Base-by-base conservation (phyloP, 2,797 vertebrate genomes). In the Tinamus major region DNA sequence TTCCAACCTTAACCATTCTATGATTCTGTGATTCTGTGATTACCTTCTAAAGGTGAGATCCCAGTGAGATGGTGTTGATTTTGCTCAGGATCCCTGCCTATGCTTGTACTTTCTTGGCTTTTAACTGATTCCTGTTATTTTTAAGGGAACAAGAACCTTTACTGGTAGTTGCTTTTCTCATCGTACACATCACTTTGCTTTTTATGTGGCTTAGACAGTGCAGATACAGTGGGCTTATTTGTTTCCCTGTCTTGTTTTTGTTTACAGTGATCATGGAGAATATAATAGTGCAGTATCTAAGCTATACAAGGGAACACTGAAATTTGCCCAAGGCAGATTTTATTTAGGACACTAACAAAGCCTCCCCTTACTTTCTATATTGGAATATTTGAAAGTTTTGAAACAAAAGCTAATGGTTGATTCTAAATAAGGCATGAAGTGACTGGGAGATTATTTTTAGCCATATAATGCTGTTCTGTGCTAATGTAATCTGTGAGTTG, bases 271-370 rank as follows among this genome's bases (percentile, higher is more conserved):
- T 89, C 39, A 19, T 27, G 59, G 51, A 67, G 29, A 18, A 3
- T 92, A 8, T 69, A 80, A 29, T 16, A 85, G 11, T 76, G 24
- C 49, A 29, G 13, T 26, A 9, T 68, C 46, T 81, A 55, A 51
- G 56, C 64, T 67, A 13, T 23, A 24, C 46, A 74, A 72, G 79
- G 51, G 89, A 93, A 76, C 12, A 15, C 31, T 74, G 61, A 89
- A 85, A 81, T 64, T 87, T 76, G 12, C 31, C 37, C 48, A 84
- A 70, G 90, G 59, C 67, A 56, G 26, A 44, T 70, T 79, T 85
- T 87, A 76, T 75, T 94, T 83, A 80, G 79, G 88, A 44, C 21
- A 42, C 62, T 85, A 84, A 62, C 39, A 20, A 89, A 92, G 63
- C 21, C 5, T 90, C 49, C 23, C 33, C 16, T 14, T 24, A 14